Percentiles rank a stretch among this genome's conserved stretches.
These are phyloP conservation scores for Phylloscopus trochiloides DNA, from an alignment of 2,113 vertebrate genomes.

Conservation along the genomic window DNA sequence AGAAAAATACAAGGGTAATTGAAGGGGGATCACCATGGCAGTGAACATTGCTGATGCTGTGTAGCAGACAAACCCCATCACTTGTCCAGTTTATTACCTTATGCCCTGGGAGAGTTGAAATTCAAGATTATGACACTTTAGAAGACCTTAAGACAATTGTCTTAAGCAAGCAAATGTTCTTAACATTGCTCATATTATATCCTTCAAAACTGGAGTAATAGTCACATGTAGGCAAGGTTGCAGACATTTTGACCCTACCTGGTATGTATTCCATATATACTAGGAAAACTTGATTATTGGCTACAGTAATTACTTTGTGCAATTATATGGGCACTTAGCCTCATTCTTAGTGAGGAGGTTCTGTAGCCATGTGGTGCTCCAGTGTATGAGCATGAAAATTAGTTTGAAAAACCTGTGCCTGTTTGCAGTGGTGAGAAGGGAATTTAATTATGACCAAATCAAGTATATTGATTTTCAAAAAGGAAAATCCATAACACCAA, in stretches of 20 bases:
- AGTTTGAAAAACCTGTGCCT: neutral
- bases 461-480: neutral
- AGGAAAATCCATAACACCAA: neutral
- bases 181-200: neutral
- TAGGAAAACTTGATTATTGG: neutral
- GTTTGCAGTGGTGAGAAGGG: fast-evolving
- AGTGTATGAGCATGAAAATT: neutral
- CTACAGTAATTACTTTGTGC: neutral
- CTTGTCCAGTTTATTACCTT: neutral
- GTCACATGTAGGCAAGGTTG: neutral
- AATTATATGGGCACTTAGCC: neutral
- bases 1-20: neutral
- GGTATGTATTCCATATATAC: neutral
- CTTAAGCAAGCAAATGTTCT: neutral
- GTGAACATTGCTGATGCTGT: neutral
- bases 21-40: neutral
- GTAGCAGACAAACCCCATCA: neutral
- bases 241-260: neutral
- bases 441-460: neutral
- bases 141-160: neutral
- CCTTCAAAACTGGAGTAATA: neutral
- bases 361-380: neutral
- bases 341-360: neutral
- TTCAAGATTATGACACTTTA: neutral
- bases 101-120: neutral